phyloP scores from a whole-genome alignment of 1,140 invertebrate genomes.

The Brachystomella parvula region DNA sequence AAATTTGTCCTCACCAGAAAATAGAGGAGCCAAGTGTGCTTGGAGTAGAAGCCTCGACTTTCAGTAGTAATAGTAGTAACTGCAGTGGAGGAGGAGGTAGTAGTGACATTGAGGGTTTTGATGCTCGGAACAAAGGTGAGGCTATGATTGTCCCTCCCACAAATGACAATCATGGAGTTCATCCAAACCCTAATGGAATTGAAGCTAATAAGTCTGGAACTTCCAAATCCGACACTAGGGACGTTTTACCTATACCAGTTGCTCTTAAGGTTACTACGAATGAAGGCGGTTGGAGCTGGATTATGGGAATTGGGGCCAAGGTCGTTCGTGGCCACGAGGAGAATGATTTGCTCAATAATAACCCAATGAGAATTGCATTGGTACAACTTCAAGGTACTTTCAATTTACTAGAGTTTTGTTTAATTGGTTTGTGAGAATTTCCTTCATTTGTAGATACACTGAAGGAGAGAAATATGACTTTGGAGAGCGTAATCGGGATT shows the following conservation, averaged over 20 bases:
- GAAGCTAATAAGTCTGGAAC: neutral
- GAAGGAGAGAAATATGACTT: slow-evolving; percentile 39
- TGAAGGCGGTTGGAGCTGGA: slow-evolving; percentile 68
- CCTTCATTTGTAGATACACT: slow-evolving; percentile 36
- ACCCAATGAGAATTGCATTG: slow-evolving; percentile 58
- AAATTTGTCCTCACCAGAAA: slow-evolving; percentile 22
- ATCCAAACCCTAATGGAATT: slow-evolving; percentile 4
- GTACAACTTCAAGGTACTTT: slow-evolving; percentile 70
- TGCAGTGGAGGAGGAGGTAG: slow-evolving; percentile 8
- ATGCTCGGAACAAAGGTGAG: slow-evolving; percentile 1
- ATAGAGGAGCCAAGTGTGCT: neutral
- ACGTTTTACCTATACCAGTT: slow-evolving; percentile 17
- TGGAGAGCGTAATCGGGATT: slow-evolving; percentile 65
- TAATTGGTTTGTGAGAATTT: slow-evolving; percentile 39
- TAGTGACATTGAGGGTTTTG: slow-evolving; percentile 10
- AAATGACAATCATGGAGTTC: neutral
- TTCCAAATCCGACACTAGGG: neutral
- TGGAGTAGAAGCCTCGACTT: slow-evolving; percentile 2
- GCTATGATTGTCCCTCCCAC: neutral
- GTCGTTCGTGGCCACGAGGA: slow-evolving; percentile 44
- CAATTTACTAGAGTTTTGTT: no score
- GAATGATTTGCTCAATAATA: slow-evolving; percentile 22
- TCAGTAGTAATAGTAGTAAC: slow-evolving; percentile 12
- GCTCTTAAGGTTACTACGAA: slow-evolving; percentile 42
- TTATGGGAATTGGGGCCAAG: slow-evolving; percentile 62